These are phyloP conservation scores for Caenorhabditis imperialis DNA, from an alignment of 2,888 invertebrate species.

Conservation along the genomic window DNA sequence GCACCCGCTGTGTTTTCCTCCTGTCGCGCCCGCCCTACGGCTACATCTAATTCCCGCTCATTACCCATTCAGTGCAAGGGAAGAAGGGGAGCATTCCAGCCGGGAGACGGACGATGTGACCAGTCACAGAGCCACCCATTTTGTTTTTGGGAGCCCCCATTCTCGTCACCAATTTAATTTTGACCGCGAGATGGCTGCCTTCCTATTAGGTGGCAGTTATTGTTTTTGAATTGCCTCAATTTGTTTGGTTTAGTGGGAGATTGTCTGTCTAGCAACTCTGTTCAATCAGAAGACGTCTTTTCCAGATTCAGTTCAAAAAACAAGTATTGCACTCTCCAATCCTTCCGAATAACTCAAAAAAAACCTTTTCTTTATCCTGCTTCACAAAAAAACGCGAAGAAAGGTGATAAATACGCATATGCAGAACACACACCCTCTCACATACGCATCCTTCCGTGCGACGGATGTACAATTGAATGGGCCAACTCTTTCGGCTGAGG, in stretches of 20 bases:
- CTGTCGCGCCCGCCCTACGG: conserved; percentile 12
- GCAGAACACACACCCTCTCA: neutral
- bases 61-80: conserved; percentile 45
- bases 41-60: conserved; percentile 53
- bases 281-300: no score
- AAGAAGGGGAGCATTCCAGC: conserved; percentile 15
- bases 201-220: no score
- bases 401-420: conserved; percentile 12
- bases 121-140: conserved; percentile 39
- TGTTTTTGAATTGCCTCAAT: no score
- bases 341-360: no score
- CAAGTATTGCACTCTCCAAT: no score
- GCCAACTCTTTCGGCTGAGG: neutral
- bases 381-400: conserved; percentile 1
- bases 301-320: no score
- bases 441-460: neutral
- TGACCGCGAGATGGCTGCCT: no score
- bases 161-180: conserved; percentile 42
- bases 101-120: conserved; percentile 10
- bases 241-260: no score
- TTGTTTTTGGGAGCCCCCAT: conserved; percentile 18
- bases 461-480: conserved; percentile 26
- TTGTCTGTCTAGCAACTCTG: no score
- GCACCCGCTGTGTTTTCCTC: neutral
- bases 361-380: neutral